Base-by-base conservation (phyloP, 2,797 vertebrate species). In the Sternarchorhynchus goeldii region DNA sequence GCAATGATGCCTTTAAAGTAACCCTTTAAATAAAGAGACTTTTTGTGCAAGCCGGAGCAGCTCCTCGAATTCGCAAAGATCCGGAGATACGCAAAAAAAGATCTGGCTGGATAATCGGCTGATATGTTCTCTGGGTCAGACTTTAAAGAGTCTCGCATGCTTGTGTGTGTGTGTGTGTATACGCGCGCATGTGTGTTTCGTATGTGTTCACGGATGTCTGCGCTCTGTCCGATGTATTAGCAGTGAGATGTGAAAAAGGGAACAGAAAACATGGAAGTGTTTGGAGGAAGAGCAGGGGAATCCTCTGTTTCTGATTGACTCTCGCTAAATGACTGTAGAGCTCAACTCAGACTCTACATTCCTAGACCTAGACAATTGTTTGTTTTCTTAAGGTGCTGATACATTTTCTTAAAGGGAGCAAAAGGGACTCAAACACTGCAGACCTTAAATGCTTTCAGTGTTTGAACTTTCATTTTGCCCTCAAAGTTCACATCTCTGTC, bases 61-160 rank as follows among this genome's bases (percentile, higher is more conserved):
- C 29, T 8, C 29, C 25, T 25, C 1, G 21, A 25, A 25, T 1
- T 0, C 34, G 12, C n/a, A 7, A 14, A 17, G n/a, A 8, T 50
- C 14, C 10, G 10, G 14, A 1, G 45, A 14, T 50, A 58, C 32
- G 17, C 29, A 20, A 1, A 25, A 25, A 25, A 25, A 21, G 53
- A n/a, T 55, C 36, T 20, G 55, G 6, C n/a, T 71, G 5, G 45
- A 50, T 71, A 57, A 71, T 71, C 36, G 18, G 69, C 45, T 50
- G 12, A 12, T 14, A 50, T 2, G 10, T 14, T 12, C 45, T 20
- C 69, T 58, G 53, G n/a, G 12, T 55, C 29, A 34, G 53, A 21
- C 68, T 57, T 57, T 10, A 70, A 70, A 57, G 39, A 36, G 53
- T 36, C 69, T 58, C 55, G 32, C 67, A 17, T 31, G 69, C 57